Conservation (phyloP, 2,888 invertebrate species). For the Balanococcus diminutus region DNA sequence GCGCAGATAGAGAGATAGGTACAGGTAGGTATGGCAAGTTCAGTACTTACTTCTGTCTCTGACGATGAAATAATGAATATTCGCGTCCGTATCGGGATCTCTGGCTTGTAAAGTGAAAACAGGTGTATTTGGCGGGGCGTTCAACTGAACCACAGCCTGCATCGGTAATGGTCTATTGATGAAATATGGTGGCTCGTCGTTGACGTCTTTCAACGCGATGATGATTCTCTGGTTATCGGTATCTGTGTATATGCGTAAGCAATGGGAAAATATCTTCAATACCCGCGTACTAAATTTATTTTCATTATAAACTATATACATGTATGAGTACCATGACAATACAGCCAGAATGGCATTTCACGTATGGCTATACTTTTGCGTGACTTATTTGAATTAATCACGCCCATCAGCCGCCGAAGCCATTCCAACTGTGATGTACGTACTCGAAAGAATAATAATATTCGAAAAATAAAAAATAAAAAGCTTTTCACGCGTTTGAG, state of each 20-base stretch:
- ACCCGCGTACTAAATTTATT: background rate
- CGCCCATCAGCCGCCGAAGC: background rate
- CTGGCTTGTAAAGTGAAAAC: conserved; percentile 97
- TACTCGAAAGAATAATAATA: conserved; percentile 20
- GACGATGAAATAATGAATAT: conserved; percentile 94
- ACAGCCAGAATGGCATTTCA: background rate
- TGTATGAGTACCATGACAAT: background rate
- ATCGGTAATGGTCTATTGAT: conserved; percentile 96
- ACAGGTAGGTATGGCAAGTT: background rate
- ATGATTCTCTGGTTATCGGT: conserved; percentile 95
- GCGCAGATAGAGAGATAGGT: background rate
- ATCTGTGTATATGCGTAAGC: conserved; percentile 67
- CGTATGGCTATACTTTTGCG: conserved; percentile 25
- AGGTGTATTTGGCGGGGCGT: conserved; percentile 92
- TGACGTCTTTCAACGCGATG: conserved; percentile 92
- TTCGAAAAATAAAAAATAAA: background rate
- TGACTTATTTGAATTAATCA: conserved; percentile 43
- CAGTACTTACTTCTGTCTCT: conserved; percentile 74
- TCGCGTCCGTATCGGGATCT: conserved; percentile 95
- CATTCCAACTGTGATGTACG: background rate
- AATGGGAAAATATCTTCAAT: conserved; percentile 5
- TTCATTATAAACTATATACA: background rate
- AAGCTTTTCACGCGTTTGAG: background rate
- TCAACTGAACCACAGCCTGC: conserved; percentile 95
- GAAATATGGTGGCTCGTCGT: conserved; percentile 96